Evolutionary conservation across 2,113 vertebrate species (phyloP), one percentile per base, ranked within the genome.

Genomic region (Anguilla rostrata): DNA sequence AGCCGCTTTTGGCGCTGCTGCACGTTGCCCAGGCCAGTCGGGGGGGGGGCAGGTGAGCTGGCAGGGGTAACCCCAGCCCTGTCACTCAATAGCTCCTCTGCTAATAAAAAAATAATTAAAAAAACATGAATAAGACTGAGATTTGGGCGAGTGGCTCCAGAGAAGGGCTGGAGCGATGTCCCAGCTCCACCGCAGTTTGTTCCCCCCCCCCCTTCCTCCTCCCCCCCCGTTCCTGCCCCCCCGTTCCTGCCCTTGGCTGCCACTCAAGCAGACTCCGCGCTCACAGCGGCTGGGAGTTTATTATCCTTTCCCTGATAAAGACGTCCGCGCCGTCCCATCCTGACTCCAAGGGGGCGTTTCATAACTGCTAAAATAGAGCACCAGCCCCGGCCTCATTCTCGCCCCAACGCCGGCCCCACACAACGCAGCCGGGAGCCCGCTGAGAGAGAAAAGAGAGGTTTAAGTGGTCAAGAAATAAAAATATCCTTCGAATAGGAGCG

Each of bases 181-280:
- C 29, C 75, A 81, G 80, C 87, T 53, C 41, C 1, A 0, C 43
- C 83, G 80, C 84, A 40, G 16, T 57, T 49, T 71, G 39, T 49
- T 18, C 15, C 14, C 15, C 43, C 5, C 20, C 16, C 43, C 84
- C 18, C 0, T 40, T 87, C 83, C 83, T 87, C 39, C 0, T 1
- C 34, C 34, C 34, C 34, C 34, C 43, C 84, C 18, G 0, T 40
- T 87, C 83, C 83, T 87, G 39, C 0, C 34, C 34, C 34, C 34
- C 34, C 34, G 34, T 60, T 79, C 87, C 84, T 90, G 87, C 80
- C 87, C 87, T 88, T 94, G 92, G 91, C 89, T 20, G 41, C 53
- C 40, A 49, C 83, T 92, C 91, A 94, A 93, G 91, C 92, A 5
- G 71, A 75, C n/a, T 75, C n/a, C 9, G n/a, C 2, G 7, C 26